phyloP scores from a whole-genome alignment of 2,888 invertebrate species.

The Nomada flava region DNA sequence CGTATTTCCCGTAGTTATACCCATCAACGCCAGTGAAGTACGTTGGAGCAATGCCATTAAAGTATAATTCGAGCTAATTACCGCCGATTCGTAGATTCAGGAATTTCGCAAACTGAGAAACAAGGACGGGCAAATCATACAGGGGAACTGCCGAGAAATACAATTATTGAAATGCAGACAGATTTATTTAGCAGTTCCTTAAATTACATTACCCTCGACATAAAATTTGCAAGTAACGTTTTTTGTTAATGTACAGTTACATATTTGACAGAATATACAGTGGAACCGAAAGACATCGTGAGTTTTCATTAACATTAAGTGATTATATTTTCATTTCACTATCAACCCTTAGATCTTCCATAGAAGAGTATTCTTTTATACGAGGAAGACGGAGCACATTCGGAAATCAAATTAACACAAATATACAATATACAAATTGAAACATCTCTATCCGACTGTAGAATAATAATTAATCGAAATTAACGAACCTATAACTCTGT shows the following conservation, averaged over 20 bases:
- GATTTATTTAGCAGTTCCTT: constrained; percentile 66
- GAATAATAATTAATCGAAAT: no score
- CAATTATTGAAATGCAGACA: constrained; percentile 66
- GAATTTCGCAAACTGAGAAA: constrained; percentile 74
- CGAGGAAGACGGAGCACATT: no score
- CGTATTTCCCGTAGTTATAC: constrained; percentile 73
- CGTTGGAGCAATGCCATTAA: not conserved
- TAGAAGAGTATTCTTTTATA: no score
- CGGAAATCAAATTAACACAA: no score
- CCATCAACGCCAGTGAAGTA: constrained; percentile 73
- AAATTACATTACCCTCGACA: not conserved
- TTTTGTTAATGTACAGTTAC: not conserved
- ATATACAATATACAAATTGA: no score
- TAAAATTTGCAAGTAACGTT: not conserved
- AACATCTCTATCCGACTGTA: no score
- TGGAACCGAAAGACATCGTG: not conserved
- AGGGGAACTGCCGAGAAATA: constrained; percentile 62
- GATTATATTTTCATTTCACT: no score
- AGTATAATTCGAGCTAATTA: not conserved
- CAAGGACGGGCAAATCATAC: constrained; percentile 58
- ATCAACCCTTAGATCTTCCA: no score
- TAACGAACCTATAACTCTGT: no score
- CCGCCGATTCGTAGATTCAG: constrained; percentile 61
- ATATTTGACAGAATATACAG: not conserved
- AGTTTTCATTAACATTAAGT: not conserved